Conservation (phyloP, 2,797 vertebrate species). For the Propithecus perrieri region DNA sequence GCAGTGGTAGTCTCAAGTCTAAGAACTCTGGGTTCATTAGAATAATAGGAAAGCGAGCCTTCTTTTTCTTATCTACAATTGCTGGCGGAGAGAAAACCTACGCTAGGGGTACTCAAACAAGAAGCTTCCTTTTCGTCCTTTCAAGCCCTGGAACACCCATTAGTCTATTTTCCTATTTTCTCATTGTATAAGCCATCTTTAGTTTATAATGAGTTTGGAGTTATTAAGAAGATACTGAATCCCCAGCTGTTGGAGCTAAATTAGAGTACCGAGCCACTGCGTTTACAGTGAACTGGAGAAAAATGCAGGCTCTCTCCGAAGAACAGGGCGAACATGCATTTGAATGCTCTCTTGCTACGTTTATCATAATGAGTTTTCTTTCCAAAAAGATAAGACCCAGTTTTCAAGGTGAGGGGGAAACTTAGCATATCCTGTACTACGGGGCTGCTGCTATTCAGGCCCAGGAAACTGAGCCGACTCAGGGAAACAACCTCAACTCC, state of each 20-base stretch:
- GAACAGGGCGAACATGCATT: neutral
- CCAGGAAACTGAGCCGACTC: neutral
- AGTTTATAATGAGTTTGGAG: neutral
- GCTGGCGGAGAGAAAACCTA: neutral
- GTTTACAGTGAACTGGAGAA: neutral
- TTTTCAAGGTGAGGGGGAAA: neutral
- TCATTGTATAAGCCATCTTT: neutral
- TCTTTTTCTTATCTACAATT: neutral
- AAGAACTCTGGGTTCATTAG: neutral
- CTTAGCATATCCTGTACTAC: too few relatives aligned
- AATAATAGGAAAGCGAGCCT: neutral
- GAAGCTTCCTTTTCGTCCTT: neutral
- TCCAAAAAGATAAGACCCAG: neutral
- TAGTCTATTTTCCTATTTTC: neutral
- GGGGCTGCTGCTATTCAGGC: neutral
- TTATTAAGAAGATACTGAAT: constrained; percentile 16
- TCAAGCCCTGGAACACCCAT: neutral
- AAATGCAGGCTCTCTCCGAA: neutral
- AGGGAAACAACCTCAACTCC: neutral
- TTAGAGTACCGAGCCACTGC: neutral
- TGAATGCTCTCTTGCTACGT: neutral
- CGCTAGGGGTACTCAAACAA: accelerated
- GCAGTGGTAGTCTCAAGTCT: neutral
- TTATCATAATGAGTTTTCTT: constrained; percentile 12
- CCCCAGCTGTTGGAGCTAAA: neutral